Evolutionary conservation across 2,888 invertebrate genomes (phyloP).

Genomic region (Eutolmus rufibarbis): DNA sequence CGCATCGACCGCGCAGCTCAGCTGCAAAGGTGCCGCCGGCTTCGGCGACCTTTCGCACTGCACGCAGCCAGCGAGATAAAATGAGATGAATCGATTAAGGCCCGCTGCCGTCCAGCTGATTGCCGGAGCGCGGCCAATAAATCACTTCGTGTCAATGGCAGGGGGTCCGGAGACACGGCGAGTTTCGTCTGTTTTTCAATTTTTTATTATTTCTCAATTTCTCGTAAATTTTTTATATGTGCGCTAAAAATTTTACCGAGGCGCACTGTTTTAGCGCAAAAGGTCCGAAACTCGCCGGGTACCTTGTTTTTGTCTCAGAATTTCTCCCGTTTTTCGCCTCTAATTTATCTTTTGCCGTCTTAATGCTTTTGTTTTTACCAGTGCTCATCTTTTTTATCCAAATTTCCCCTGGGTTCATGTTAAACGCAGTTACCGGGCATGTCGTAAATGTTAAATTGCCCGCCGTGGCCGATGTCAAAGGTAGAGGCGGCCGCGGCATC

Average conservation of each 20-base stretch:
- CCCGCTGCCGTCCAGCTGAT: conserved; percentile 10
- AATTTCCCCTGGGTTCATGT: conserved; percentile 18
- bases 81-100: conserved; percentile 24
- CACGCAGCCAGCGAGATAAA: background rate
- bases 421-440: conserved; percentile 12
- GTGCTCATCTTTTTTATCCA: background rate
- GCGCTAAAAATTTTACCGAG: background rate
- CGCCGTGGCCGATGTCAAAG: conserved; percentile 16
- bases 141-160: conserved; percentile 36
- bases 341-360: background rate
- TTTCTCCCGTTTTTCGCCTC: background rate
- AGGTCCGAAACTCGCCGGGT: background rate
- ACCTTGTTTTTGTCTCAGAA: background rate
- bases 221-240: background rate
- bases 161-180: conserved; percentile 6
- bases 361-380: conserved; percentile 2
- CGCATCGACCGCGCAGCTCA: background rate
- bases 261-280: background rate
- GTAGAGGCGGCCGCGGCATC: conserved; percentile 9
- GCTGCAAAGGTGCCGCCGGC: conserved; percentile 14
- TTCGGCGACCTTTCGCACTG: background rate
- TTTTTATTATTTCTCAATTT: conserved; percentile 7
- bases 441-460: conserved; percentile 39
- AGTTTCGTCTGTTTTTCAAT: background rate
- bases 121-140: conserved; percentile 30